Evolutionary conservation across 2,113 vertebrate genomes (phyloP).

Genomic region (Accipiter cooperii): DNA sequence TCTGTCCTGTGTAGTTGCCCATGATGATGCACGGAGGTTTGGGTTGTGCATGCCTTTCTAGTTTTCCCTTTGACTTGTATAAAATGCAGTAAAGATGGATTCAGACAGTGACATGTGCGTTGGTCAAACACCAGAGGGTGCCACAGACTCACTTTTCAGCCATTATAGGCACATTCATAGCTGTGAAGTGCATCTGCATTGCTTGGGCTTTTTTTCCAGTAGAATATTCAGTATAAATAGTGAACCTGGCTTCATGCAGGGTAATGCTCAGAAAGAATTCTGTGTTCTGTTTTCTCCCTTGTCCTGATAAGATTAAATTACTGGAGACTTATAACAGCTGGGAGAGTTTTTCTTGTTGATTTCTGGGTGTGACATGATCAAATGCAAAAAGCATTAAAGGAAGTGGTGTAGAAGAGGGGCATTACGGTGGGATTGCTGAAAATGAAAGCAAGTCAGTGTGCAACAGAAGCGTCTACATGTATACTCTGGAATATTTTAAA

Average conservation of each 20-base stretch:
- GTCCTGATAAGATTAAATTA: background rate
- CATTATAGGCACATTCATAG: background rate
- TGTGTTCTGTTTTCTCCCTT: background rate
- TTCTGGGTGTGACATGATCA: background rate
- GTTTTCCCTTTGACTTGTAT: background rate
- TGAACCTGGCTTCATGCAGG: background rate
- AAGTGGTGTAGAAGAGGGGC: background rate
- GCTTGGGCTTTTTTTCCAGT: background rate
- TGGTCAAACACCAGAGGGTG: conserved; percentile 73
- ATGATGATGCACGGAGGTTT: background rate
- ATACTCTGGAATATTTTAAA: background rate
- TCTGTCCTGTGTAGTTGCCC: background rate
- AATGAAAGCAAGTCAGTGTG: background rate
- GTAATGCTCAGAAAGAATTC: background rate
- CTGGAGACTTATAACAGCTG: background rate
- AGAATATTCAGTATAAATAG: background rate
- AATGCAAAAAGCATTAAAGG: background rate
- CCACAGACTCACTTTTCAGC: conserved; percentile 58
- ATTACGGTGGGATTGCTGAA: background rate
- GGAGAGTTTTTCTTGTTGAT: background rate
- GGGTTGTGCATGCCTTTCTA: background rate
- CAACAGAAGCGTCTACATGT: background rate
- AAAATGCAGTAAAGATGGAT: background rate
- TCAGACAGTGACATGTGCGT: background rate
- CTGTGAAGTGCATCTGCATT: background rate